phyloP scores from a whole-genome alignment of 1,140 invertebrate species.

The Ceratina calcarata region DNA sequence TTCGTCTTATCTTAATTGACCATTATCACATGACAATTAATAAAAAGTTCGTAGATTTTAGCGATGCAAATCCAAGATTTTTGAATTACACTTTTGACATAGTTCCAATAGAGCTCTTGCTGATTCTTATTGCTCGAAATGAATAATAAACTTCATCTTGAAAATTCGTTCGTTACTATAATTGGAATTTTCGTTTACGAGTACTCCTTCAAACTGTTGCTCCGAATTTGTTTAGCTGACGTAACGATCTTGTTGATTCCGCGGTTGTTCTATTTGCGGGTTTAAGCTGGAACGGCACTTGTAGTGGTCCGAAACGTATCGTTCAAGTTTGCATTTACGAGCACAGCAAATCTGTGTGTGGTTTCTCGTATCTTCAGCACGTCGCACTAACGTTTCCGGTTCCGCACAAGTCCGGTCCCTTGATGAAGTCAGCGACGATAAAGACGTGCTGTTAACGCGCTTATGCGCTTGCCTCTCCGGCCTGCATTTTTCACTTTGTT shows the following conservation, averaged over 20 bases:
- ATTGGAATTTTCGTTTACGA: neutral
- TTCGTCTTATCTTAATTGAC: neutral
- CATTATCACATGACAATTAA: neutral
- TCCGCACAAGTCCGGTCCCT: constrained; percentile 36
- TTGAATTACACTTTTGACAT: neutral
- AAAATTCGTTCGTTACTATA: neutral
- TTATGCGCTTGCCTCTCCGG: neutral
- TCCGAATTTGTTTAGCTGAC: neutral
- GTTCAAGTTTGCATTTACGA: constrained; percentile 55
- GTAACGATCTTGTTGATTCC: neutral
- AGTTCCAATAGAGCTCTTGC: neutral
- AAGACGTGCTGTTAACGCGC: neutral
- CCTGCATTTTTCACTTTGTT: neutral
- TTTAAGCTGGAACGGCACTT: constrained; percentile 33
- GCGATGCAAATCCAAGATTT: neutral
- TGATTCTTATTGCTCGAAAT: neutral
- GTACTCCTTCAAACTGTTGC: neutral
- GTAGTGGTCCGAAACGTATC: constrained; percentile 10
- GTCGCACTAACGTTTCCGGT: constrained; percentile 66
- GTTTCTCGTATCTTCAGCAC: constrained; percentile 66
- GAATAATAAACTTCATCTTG: no score
- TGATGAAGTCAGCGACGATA: constrained; percentile 12
- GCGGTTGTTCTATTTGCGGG: neutral
- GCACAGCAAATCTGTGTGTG: constrained; percentile 57
- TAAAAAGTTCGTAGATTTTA: neutral